These are phyloP conservation scores for Aphelinus certus DNA, from an alignment of 1,140 invertebrate species.

Conservation along the genomic window DNA sequence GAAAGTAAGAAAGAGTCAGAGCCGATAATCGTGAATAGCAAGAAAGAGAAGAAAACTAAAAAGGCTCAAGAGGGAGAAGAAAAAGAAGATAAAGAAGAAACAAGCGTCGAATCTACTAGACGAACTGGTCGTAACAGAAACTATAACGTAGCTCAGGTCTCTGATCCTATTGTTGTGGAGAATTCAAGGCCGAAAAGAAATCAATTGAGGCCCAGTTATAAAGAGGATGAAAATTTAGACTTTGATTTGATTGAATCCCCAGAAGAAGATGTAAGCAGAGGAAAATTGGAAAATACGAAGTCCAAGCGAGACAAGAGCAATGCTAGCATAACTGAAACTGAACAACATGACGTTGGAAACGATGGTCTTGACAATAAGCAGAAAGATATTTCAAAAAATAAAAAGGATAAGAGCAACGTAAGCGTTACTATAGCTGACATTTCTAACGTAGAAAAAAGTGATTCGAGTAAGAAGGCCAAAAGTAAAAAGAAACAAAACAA, in stretches of 20 bases:
- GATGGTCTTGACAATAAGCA: no score
- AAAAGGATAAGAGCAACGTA: not conserved
- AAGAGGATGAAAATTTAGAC: slow-evolving; percentile 45
- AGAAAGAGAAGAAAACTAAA: slow-evolving; percentile 27
- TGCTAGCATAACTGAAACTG: not conserved
- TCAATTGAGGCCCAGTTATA: slow-evolving; percentile 46
- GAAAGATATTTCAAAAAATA: not conserved
- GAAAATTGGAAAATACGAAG: slow-evolving; percentile 4
- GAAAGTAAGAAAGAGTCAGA: not conserved
- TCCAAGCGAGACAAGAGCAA: slow-evolving; percentile 14
- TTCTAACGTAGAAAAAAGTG: slow-evolving; percentile 2
- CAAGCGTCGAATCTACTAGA: not conserved
- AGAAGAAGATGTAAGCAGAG: not conserved
- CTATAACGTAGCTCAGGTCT: not conserved
- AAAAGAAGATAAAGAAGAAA: slow-evolving; percentile 2
- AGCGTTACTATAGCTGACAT: not conserved
- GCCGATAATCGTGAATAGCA: not conserved
- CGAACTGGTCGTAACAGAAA: slow-evolving; percentile 28
- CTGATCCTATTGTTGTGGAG: slow-evolving; percentile 10
- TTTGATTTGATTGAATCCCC: slow-evolving; percentile 41
- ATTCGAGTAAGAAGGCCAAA: not conserved
- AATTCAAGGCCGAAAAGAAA: slow-evolving; percentile 45
- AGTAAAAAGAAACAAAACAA: not conserved
- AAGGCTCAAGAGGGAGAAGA: slow-evolving; percentile 3
- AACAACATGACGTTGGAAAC: not conserved